Conservation (phyloP, 2,113 vertebrate species). For the Phylloscopus trochiloides region DNA sequence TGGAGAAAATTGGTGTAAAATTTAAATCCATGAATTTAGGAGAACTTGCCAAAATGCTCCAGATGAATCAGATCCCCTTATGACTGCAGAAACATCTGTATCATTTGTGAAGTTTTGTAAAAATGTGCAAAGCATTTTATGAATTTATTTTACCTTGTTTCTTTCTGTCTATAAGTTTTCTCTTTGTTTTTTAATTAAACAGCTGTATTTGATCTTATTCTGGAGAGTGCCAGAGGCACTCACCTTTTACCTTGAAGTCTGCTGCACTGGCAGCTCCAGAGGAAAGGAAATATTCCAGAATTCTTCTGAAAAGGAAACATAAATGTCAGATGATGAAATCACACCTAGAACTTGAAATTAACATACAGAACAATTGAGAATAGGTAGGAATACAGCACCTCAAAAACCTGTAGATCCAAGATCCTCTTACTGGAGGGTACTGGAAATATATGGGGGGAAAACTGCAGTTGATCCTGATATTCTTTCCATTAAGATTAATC, state of each 20-base stretch:
- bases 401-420: background rate
- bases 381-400: background rate
- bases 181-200: background rate
- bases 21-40: background rate
- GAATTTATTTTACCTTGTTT: background rate
- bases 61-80: background rate
- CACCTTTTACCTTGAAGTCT: background rate
- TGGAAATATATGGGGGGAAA: background rate
- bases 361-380: background rate
- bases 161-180: background rate
- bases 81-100: background rate
- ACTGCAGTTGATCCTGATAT: rapidly evolving
- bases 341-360: background rate
- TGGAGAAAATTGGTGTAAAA: background rate
- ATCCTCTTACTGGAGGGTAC: background rate
- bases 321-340: background rate
- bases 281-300: background rate
- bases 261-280: background rate
- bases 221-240: background rate
- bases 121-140: background rate
- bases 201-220: background rate
- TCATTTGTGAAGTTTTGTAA: background rate
- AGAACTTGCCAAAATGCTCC: background rate
- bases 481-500: background rate
- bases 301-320: background rate